phyloP scores from a whole-genome alignment of 2,113 vertebrate genomes.

The Etia nguti region DNA sequence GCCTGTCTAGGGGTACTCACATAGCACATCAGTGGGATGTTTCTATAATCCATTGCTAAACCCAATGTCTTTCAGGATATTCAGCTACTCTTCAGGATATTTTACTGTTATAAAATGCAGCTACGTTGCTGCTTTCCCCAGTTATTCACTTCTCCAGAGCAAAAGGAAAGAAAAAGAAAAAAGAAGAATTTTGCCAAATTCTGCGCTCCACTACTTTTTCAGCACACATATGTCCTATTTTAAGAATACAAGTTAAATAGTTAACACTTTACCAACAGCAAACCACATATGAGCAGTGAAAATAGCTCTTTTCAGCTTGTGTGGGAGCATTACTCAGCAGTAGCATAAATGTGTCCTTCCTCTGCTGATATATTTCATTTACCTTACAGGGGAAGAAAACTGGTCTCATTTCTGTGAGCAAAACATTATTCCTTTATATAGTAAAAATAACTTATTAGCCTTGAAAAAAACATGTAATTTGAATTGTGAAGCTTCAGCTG shows the following conservation, averaged over 20 bases:
- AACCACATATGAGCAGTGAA: conserved; percentile 20
- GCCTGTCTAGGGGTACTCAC: neutral
- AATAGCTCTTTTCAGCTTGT: conserved; percentile 9
- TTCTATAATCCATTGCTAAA: neutral
- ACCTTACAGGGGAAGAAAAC: neutral
- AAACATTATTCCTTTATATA: neutral
- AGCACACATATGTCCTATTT: neutral
- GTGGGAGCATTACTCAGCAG: neutral
- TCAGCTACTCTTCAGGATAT: neutral
- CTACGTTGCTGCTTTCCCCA: neutral
- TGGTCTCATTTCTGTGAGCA: neutral
- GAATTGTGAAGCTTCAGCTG: neutral
- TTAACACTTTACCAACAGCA: neutral
- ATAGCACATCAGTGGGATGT: neutral
- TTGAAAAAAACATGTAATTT: neutral
- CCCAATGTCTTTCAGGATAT: neutral
- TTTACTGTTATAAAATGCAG: neutral
- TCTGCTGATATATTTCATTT: conserved; percentile 25
- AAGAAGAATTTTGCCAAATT: neutral
- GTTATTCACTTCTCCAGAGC: neutral
- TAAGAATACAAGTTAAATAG: neutral
- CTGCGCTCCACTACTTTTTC: neutral
- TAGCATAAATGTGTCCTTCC: neutral
- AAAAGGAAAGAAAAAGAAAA: neutral
- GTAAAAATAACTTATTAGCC: neutral